Conservation (phyloP, 2,797 vertebrate species). For the Heterohyrax brucei region DNA sequence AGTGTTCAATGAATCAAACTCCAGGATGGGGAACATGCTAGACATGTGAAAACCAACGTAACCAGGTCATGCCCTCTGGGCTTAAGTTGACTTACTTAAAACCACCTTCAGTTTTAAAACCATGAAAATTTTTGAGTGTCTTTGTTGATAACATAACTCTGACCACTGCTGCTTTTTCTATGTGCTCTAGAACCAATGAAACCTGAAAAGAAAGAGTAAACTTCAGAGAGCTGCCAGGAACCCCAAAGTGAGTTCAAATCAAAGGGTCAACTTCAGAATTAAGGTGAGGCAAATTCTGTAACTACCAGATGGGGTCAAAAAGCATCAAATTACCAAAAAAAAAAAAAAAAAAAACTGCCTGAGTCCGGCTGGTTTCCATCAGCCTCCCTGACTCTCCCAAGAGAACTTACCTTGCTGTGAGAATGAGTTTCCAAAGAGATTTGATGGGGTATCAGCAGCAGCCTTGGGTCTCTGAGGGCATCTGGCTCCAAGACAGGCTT, state of each 20-base stretch:
- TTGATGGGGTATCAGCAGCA: background rate
- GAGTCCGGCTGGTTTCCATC: background rate
- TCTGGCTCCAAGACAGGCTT: no score
- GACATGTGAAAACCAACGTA: conserved; percentile 9
- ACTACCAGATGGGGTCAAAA: conserved; percentile 15
- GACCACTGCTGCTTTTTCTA: conserved; percentile 72
- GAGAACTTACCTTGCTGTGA: background rate
- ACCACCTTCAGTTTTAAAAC: conserved; percentile 49
- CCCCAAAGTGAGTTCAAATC: conserved; percentile 80
- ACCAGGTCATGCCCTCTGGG: background rate
- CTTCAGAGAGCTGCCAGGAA: background rate
- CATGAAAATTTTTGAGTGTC: conserved; percentile 4
- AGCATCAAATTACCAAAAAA: background rate
- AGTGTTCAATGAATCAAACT: background rate
- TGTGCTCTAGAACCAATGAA: background rate
- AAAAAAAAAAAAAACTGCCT: conserved; percentile 23
- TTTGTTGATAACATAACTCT: background rate
- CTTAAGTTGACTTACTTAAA: conserved; percentile 7
- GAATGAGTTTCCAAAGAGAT: background rate
- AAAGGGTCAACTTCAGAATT: conserved; percentile 34
- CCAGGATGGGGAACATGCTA: background rate
- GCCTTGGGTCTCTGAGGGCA: background rate
- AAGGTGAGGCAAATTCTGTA: conserved; percentile 50
- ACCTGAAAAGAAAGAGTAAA: accelerated
- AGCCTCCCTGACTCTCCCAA: background rate